Evolutionary conservation across 2,797 vertebrate genomes (phyloP).

Genomic region (Dendrocincla tyrannina): DNA sequence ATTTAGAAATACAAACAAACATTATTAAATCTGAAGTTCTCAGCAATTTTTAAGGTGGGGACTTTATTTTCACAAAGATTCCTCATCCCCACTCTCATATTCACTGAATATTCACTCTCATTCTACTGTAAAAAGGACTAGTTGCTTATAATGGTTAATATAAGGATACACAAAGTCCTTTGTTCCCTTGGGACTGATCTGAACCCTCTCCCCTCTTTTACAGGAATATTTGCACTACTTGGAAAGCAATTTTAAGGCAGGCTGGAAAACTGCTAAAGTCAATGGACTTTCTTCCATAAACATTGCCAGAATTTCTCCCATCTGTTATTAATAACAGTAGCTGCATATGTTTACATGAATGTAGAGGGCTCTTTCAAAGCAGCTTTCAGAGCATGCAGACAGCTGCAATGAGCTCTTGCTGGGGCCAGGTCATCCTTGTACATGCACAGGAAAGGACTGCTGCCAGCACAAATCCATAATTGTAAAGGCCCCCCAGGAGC

Average conservation of each 20-base stretch:
- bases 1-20: background rate
- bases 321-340: background rate
- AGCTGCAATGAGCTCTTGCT: background rate
- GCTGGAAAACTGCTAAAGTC: background rate
- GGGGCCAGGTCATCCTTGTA: background rate
- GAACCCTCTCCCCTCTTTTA: background rate
- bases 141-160: background rate
- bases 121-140: background rate
- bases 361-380: background rate
- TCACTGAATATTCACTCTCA: background rate
- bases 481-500: background rate
- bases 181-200: background rate
- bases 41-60: background rate
- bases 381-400: background rate
- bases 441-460: background rate
- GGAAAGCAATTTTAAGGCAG: background rate
- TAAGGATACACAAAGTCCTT: background rate
- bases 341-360: background rate
- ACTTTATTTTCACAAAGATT: background rate
- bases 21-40: background rate
- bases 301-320: background rate
- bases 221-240: background rate
- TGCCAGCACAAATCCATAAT: background rate
- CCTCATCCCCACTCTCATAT: background rate
- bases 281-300: background rate